Percentiles rank a stretch among this genome's conserved stretches.
These are phyloP conservation scores for Melanerpes aurifrons DNA, from an alignment of 2,113 vertebrate genomes.

Conservation along the genomic window DNA sequence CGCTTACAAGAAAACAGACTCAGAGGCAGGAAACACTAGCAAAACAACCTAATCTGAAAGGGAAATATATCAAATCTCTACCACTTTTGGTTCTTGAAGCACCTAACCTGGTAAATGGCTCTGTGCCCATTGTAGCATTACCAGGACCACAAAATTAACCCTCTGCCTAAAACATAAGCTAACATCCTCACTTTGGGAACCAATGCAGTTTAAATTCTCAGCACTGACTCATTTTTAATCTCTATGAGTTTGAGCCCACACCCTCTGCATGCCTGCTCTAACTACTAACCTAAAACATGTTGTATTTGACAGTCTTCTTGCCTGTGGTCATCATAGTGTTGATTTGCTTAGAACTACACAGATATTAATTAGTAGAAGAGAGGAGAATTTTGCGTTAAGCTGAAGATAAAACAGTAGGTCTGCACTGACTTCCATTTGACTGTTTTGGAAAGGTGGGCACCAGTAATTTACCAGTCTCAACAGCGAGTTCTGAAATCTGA, in stretches of 20 bases:
- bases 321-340: not conserved
- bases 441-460: not conserved
- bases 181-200: not conserved
- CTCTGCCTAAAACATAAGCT: not conserved
- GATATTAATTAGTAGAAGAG: not conserved
- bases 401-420: not conserved
- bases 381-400: not conserved
- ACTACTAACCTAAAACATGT: not conserved
- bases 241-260: rapidly evolving
- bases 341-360: not conserved
- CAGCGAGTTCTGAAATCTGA: not conserved
- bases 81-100: not conserved
- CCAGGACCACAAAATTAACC: not conserved
- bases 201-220: not conserved
- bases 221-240: not conserved
- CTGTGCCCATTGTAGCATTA: not conserved
- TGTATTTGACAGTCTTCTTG: not conserved
- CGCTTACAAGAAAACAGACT: not conserved
- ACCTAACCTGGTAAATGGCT: not conserved
- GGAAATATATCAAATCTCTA: not conserved
- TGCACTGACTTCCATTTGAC: not conserved
- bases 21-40: not conserved
- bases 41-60: not conserved
- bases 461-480: not conserved
- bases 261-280: not conserved